Base-by-base conservation (phyloP, 2,113 vertebrate species). In the Petaurus breviceps region DNA sequence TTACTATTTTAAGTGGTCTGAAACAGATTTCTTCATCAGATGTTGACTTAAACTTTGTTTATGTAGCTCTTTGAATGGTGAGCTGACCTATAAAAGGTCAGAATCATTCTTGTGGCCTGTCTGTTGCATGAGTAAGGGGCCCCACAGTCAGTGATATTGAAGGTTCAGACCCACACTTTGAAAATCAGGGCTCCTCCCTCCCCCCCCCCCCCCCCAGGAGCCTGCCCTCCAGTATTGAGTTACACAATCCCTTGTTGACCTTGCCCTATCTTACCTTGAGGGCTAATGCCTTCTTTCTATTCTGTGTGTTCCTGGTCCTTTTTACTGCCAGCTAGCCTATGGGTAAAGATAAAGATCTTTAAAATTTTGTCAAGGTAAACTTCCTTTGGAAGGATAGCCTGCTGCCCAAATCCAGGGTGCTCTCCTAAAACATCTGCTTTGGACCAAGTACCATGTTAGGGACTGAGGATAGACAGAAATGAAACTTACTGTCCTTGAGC, bases 341-440 rank as follows among this genome's bases (percentile, higher is more conserved):
- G 68, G 68, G n/a, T 84, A 43, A 43, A 97, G 49, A 93, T 95
- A 52, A 94, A 90, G 96, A 93, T 95, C 25, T 95, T 96, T 93
- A 94, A 50, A 92, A 53, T 95, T 96, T 95, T 11, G 93, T 91
- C 93, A 77, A 96, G 77, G 25, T 97, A 91, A 96, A 51, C 52
- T 46, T 96, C 77, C 1, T 77, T 94, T 94, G 52, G 23, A 90
- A 94, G 61, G 89, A 95, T 90, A 96, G 43, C 95, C 19, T 95
- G 54, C 25, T 52, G 77, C 24, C 55, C 90, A 57, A 90, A 49
- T 96, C 96, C n/a, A 51, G 84, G 89, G 96, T 96, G 68, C 54
- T 12, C 96, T 96, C 52, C 12, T 57, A 91, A 96, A 95, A 7
- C n/a, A 84, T 84, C 68, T 84, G 68, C 68, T 23, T 43, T 84